phyloP scores from a whole-genome alignment of 2,113 vertebrate species.

The Pelecanoides urinatrix region DNA sequence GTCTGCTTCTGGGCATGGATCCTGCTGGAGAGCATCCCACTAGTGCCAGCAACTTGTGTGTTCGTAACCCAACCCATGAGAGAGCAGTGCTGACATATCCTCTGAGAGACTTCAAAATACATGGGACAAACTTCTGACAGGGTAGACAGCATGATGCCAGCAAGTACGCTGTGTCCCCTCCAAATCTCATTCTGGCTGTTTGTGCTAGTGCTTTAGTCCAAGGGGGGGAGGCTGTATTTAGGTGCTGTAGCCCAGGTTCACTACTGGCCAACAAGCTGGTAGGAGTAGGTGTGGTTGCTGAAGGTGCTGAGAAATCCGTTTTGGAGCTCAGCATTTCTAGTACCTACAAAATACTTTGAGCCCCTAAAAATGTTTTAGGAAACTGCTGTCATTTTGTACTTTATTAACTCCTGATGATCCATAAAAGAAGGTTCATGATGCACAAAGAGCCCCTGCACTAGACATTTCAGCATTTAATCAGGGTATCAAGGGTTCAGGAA shows the following conservation, averaged over 20 bases:
- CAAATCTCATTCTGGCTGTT: neutral
- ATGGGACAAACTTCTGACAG: neutral
- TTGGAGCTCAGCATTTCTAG: neutral
- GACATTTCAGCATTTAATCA: neutral
- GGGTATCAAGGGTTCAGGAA: neutral
- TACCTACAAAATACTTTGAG: neutral
- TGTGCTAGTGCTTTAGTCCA: neutral
- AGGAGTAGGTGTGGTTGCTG: neutral
- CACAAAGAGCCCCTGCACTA: neutral
- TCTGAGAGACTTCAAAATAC: neutral
- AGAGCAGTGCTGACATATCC: neutral
- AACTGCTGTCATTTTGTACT: neutral
- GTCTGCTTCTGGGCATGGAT: neutral
- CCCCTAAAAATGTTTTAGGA: neutral
- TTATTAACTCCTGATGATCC: neutral
- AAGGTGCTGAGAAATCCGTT: neutral
- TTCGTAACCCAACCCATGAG: neutral
- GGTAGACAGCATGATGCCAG: neutral
- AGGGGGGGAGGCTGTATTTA: neutral
- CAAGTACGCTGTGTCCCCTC: neutral
- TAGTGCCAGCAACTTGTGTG: neutral
- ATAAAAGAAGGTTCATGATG: neutral
- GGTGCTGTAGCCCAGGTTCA: neutral
- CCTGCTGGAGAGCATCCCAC: neutral
- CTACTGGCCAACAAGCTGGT: neutral